Percentiles rank a stretch among this genome's conserved stretches.
Evolutionary conservation across 2,113 vertebrate species (phyloP).

Genomic region (Hystrix brachyura): DNA sequence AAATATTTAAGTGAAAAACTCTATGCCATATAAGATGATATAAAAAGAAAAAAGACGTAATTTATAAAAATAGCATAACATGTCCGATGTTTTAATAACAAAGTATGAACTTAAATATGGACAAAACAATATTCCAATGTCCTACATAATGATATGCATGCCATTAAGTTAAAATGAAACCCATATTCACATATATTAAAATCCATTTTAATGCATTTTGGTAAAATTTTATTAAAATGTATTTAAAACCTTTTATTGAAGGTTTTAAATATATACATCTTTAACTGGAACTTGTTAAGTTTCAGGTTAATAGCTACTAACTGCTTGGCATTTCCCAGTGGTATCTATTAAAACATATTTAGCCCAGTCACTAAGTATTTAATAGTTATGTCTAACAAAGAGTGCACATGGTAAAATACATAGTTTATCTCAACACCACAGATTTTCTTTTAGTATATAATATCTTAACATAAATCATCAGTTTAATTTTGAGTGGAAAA

Average conservation of each 20-base stretch:
- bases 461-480: neutral
- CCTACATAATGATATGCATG: neutral
- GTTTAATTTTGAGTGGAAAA: neutral
- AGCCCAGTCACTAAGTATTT: neutral
- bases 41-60: neutral
- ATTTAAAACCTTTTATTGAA: neutral
- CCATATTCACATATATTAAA: neutral
- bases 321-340: neutral
- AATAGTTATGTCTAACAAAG: neutral
- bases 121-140: neutral
- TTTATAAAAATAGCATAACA: neutral
- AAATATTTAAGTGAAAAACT: slow-evolving; percentile 21
- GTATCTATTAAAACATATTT: neutral
- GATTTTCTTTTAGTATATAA: neutral
- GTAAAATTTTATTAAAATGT: neutral
- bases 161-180: neutral
- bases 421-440: neutral
- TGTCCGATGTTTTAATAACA: neutral
- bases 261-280: neutral
- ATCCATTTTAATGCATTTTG: neutral
- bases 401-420: neutral
- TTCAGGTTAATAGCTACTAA: neutral
- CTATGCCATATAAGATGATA: neutral
- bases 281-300: neutral
- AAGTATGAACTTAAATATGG: neutral